phyloP scores from a whole-genome alignment of 35 echinoderm and acorn worm species.

The Lytechinus variegatus region DNA sequence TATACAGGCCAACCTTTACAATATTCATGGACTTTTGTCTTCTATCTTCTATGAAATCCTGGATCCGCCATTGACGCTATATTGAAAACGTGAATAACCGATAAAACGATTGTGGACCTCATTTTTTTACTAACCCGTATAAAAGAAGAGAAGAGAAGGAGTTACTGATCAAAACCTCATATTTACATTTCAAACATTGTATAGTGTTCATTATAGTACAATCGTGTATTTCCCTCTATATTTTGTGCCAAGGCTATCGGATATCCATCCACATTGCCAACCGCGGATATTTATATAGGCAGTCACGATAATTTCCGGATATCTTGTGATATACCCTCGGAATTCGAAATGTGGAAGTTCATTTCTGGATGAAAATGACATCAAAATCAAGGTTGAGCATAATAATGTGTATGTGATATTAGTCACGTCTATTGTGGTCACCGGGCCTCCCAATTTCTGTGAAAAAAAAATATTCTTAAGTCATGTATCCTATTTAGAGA shows the following conservation, averaged over 20 bases:
- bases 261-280: neutral
- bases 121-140: neutral
- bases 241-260: neutral
- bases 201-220: neutral
- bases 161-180: neutral
- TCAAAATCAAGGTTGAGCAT: neutral
- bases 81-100: neutral
- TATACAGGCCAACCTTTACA: no score
- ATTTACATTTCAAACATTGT: neutral
- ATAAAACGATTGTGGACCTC: neutral
- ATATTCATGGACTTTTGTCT: no score
- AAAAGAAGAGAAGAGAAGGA: neutral
- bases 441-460: neutral
- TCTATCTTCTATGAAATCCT: no score
- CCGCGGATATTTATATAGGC: neutral
- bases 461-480: neutral
- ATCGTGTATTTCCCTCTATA: neutral
- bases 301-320: neutral
- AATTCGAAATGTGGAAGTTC: neutral
- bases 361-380: slow-evolving; percentile 12
- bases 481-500: neutral
- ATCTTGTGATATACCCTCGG: slow-evolving; percentile 7
- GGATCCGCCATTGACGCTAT: no score
- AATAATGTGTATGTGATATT: neutral
- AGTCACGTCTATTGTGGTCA: neutral